Evolutionary conservation across 2,797 vertebrate genomes (phyloP), one percentile per base, ranked within the genome.

Genomic region (Odontamblyopus rebecca): DNA sequence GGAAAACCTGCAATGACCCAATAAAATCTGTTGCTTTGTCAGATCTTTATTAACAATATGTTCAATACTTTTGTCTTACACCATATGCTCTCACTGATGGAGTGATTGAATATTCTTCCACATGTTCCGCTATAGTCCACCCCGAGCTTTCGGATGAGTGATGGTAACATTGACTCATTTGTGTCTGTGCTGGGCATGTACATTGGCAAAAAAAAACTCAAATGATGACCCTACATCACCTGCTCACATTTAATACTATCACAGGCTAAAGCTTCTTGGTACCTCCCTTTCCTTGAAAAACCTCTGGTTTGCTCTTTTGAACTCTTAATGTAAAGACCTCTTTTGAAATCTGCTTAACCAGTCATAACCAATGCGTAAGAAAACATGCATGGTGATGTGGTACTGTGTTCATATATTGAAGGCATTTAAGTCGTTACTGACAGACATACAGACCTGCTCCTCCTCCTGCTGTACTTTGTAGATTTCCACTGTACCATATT

Each of bases 361-460:
- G 77, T 84, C 74, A 69, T 86, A 87, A 79, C 76, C 86, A 73
- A 86, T 79, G 80, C 53, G 75, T 88, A 76, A 65, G 81, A 54
- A 83, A 81, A 78, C 83, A 70, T 90, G 88, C 90, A 91, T 92
- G 90, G 79, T 90, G 79, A 82, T 19, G 75, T 93, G 88, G 73
- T 91, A 74, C 84, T 86, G 81, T 82, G 80, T 85, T 81, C 78
- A 72, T 85, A 77, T 81, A 79, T 80, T 32, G 0, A 38, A 72
- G 73, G 80, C 65, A 54, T 78, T 54, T 5, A 32, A 72, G 61
- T 11, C 66, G 63, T 53, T 26, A 38, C 67, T 69, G 57, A 66
- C 11, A 4, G 32, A 74, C 57, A 70, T 51, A 15, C 70, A 41
- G 61, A 56, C 56, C 61, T 44, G 6, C 67, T 69, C 48, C 61